phyloP scores from a whole-genome alignment of 2,113 vertebrate genomes.

The Microtus ochrogaster region DNA sequence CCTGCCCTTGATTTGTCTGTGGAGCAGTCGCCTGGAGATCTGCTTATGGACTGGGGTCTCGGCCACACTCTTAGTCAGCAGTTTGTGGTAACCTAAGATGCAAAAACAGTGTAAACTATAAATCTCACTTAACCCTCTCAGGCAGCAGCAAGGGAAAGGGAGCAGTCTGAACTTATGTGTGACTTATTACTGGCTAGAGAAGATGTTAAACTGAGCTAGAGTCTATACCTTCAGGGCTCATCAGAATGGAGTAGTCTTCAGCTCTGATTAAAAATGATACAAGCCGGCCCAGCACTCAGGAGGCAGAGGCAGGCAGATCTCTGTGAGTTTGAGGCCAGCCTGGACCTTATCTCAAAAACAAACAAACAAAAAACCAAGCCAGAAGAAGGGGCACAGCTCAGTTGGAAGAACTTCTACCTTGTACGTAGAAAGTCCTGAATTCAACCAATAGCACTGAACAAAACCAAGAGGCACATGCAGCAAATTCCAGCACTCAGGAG shows the following conservation, averaged over 20 bases:
- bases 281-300: background rate
- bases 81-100: conserved; percentile 87
- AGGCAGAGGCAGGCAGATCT: background rate
- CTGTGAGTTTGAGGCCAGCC: background rate
- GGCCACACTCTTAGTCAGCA: conserved; percentile 93
- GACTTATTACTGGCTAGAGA: background rate
- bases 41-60: conserved; percentile 96
- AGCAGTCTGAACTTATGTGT: background rate
- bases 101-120: background rate
- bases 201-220: background rate
- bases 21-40: conserved; percentile 90
- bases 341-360: background rate
- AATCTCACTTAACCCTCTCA: background rate
- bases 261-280: background rate
- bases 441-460: background rate
- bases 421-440: background rate
- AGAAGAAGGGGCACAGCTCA: background rate
- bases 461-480: too few relatives aligned
- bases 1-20: conserved; percentile 94
- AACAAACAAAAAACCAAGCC: background rate
- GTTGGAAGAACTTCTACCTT: background rate
- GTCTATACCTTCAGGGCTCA: background rate
- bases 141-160: background rate
- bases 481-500: background rate
- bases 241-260: background rate